Evolutionary conservation across 2,797 vertebrate genomes (phyloP).

Genomic region (Fistularia tabacaria): DNA sequence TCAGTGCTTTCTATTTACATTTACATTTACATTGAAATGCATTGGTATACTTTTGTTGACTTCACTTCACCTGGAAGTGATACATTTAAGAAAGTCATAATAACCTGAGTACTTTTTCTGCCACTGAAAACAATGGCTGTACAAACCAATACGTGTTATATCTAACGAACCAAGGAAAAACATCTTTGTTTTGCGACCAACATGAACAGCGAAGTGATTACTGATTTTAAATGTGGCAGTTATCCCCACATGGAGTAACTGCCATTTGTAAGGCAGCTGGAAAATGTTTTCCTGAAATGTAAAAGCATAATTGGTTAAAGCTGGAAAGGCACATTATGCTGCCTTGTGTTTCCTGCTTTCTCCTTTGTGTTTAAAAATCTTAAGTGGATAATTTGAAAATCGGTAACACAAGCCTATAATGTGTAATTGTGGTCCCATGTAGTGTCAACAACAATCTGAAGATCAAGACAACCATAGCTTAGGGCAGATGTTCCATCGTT

Average conservation of each 20-base stretch:
- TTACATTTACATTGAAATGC: no score
- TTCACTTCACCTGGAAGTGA: no score
- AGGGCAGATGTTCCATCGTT: no score
- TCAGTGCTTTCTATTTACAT: no score
- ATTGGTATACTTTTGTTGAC: no score
- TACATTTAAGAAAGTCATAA: no score
- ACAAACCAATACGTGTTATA: no score
- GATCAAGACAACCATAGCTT: no score
- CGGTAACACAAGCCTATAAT: constrained; percentile 6
- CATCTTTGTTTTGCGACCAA: not conserved
- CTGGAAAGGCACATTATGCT: constrained; percentile 40
- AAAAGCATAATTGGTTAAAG: constrained; percentile 67
- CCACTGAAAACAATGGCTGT: no score
- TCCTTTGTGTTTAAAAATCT: constrained; percentile 30
- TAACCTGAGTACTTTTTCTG: no score
- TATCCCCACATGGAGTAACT: constrained; percentile 5
- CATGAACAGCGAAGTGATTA: not conserved
- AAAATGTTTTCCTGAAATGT: constrained; percentile 59
- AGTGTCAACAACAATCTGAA: no score
- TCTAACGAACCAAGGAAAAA: no score
- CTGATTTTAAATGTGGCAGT: not conserved
- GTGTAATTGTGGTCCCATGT: constrained; percentile 9
- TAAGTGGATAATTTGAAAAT: constrained; percentile 45
- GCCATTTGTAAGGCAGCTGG: constrained; percentile 55
- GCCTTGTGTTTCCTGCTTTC: constrained; percentile 45